Conservation (phyloP, 2,113 vertebrate species). For the Caretta caretta region DNA sequence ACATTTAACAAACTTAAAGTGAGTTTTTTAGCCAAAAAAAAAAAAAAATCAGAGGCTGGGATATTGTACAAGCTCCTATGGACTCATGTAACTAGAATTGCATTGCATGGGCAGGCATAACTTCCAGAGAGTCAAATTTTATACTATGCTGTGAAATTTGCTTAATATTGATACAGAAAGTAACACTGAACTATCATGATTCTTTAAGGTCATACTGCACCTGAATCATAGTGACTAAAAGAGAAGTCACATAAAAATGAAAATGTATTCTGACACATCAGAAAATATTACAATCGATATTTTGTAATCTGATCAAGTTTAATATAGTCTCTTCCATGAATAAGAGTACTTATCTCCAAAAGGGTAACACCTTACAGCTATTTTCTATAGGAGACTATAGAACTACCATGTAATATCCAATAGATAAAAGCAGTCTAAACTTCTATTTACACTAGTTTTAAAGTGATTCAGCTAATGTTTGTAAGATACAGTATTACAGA, state of each 20-base stretch:
- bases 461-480: neutral
- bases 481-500: neutral
- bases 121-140: neutral
- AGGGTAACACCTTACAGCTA: constrained; percentile 39
- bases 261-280: neutral
- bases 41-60: neutral
- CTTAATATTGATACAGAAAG: constrained; percentile 18
- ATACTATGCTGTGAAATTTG: neutral
- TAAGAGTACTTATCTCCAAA: constrained; percentile 22
- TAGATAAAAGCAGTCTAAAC: neutral
- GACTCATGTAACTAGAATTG: neutral
- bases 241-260: constrained; percentile 17
- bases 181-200: neutral
- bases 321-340: constrained; percentile 12
- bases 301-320: constrained; percentile 17
- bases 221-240: neutral
- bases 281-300: neutral
- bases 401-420: constrained; percentile 42
- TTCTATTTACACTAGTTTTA: neutral
- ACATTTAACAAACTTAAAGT: neutral
- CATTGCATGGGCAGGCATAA: neutral
- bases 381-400: constrained; percentile 32
- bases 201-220: neutral
- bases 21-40: neutral
- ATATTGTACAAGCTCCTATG: neutral